Percentiles rank a stretch among this genome's conserved stretches.
phyloP scores from a whole-genome alignment of 2,888 invertebrate species.

The Aleiodes testaceus region DNA sequence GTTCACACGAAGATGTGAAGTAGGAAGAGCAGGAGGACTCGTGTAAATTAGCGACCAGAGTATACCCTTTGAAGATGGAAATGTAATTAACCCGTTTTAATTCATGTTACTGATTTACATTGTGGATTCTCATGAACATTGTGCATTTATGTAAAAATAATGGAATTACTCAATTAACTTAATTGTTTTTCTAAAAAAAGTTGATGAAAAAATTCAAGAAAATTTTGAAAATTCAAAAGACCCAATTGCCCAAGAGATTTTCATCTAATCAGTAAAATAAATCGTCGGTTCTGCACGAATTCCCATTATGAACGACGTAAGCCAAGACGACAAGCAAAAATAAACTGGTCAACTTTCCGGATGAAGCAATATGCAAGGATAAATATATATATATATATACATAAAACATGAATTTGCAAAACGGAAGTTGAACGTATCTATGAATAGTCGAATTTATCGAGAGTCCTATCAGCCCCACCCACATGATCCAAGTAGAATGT shows the following conservation, averaged over 20 bases:
- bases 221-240: constrained; percentile 9
- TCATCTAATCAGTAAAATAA: constrained; percentile 61
- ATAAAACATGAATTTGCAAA: constrained; percentile 18
- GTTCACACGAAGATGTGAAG: not conserved
- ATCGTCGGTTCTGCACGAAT: constrained; percentile 61
- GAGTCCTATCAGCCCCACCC: constrained; percentile 9
- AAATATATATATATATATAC: not conserved
- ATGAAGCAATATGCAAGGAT: constrained; percentile 39
- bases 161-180: constrained; percentile 18
- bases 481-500: constrained; percentile 27
- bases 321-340: constrained; percentile 57
- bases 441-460: constrained; percentile 44
- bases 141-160: constrained; percentile 4
- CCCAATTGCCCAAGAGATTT: constrained; percentile 3
- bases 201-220: too few species aligned
- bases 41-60: constrained; percentile 49
- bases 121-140: constrained; percentile 23
- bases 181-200: not conserved
- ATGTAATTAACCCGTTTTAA: constrained; percentile 66
- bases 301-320: constrained; percentile 59
- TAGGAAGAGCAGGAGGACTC: constrained; percentile 14
- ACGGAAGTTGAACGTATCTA: constrained; percentile 47
- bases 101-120: constrained; percentile 50
- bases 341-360: constrained; percentile 58
- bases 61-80: constrained; percentile 64